These are phyloP conservation scores for Sebastolobus alascanus DNA, from an alignment of 2,797 vertebrate genomes.

Conservation along the genomic window DNA sequence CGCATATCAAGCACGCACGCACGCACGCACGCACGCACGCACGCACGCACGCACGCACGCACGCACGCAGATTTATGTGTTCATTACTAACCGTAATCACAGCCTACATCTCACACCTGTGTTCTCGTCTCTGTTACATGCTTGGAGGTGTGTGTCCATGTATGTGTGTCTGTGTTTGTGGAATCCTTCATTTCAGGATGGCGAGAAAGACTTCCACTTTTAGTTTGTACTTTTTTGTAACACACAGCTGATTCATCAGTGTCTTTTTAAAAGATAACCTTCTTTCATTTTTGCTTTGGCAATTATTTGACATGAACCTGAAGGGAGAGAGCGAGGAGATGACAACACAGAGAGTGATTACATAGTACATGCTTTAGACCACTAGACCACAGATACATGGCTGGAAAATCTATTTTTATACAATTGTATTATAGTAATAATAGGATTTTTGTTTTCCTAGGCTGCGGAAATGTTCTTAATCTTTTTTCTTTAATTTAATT, in stretches of 20 bases:
- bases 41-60: conserved; percentile 12
- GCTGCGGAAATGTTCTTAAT: not conserved
- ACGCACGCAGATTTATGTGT: conserved; percentile 49
- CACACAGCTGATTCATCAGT: not conserved
- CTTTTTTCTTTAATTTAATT: not conserved
- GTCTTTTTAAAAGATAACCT: not conserved
- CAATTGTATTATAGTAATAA: not conserved
- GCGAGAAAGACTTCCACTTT: not conserved
- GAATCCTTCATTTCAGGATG: not conserved
- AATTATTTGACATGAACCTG: not conserved
- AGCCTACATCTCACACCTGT: conserved; percentile 68
- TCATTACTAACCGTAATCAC: conserved; percentile 74
- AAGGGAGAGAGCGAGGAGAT: not conserved
- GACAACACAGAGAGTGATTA: not conserved
- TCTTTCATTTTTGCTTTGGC: not conserved
- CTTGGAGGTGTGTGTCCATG: conserved; percentile 38
- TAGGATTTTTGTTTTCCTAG: not conserved
- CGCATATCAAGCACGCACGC: conserved; percentile 3
- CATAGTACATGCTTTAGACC: not conserved
- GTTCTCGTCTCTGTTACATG: conserved; percentile 63
- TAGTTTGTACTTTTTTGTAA: not conserved
- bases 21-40: conserved; percentile 15
- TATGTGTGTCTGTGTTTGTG: conserved; percentile 14
- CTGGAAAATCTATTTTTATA: not conserved
- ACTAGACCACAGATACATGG: not conserved